Conservation (phyloP, 1,140 invertebrate genomes). For the Rhagoletis pomonella region DNA sequence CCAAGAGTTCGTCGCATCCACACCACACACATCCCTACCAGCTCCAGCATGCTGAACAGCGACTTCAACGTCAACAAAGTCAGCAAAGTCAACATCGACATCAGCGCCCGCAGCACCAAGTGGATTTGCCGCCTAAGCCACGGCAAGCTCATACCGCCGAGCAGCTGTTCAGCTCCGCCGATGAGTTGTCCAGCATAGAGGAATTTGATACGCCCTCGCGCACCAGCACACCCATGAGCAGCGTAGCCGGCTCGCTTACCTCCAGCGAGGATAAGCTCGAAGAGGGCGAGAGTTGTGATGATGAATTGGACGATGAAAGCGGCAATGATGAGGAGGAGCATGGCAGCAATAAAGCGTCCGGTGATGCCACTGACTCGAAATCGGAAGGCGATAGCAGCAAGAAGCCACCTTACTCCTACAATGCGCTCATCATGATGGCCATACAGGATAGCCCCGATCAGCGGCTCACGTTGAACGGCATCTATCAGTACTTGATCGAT, state of each 20-base stretch:
- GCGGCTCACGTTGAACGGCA: conserved; percentile 95
- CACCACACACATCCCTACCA: too few species aligned
- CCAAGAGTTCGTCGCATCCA: conserved; percentile 59
- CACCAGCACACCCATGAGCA: conserved; percentile 72
- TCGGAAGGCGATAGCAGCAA: conserved; percentile 75
- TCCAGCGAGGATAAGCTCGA: conserved; percentile 66
- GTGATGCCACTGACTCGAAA: conserved; percentile 63
- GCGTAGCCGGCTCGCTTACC: conserved; percentile 65
- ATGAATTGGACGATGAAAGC: conserved; percentile 59
- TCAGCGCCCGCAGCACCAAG: too few species aligned
- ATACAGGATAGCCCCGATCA: conserved; percentile 95
- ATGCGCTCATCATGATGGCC: conserved; percentile 99
- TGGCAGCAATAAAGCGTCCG: conserved; percentile 59
- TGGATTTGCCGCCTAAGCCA: conserved; percentile 53
- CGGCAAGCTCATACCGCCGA: not conserved
- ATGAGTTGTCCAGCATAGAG: conserved; percentile 67
- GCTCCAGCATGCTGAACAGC: too few species aligned
- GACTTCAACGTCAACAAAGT: too few species aligned
- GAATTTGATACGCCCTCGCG: conserved; percentile 69
- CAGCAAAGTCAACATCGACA: too few species aligned
- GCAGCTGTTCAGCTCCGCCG: conserved; percentile 69
- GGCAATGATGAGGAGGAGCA: conserved; percentile 61
- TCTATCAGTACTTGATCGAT: conserved; percentile 99
- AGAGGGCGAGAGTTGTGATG: conserved; percentile 63
- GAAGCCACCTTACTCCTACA: conserved; percentile 98